Percentiles rank a stretch among this genome's conserved stretches.
phyloP scores from a whole-genome alignment of 2,888 invertebrate species.

The Xylocampa areola region DNA sequence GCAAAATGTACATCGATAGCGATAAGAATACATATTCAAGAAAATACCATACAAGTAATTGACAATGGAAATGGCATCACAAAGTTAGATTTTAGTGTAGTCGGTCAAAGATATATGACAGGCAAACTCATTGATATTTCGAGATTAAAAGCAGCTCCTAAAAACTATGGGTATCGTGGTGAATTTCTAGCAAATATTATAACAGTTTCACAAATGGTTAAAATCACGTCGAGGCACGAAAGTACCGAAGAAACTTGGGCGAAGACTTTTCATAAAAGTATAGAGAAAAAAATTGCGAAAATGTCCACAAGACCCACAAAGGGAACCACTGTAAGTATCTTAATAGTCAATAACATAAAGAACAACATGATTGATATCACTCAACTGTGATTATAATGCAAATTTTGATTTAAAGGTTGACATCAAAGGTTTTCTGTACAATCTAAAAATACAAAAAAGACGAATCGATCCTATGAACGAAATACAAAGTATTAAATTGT shows the following conservation, averaged over 20 bases:
- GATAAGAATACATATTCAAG: constrained; percentile 90
- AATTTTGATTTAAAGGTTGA: constrained; percentile 87
- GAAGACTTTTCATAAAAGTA: constrained; percentile 88
- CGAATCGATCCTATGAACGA: constrained; percentile 87
- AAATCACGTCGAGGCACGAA: constrained; percentile 89
- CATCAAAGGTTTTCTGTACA: constrained; percentile 91
- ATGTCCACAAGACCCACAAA: constrained; percentile 88
- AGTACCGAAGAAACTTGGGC: constrained; percentile 87
- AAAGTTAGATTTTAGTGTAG: constrained; percentile 84
- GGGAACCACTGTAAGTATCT: constrained; percentile 92
- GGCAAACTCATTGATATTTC: constrained; percentile 90
- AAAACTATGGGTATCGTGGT: constrained; percentile 92
- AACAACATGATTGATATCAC: background rate
- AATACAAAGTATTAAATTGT: constrained; percentile 89
- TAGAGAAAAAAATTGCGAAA: constrained; percentile 71
- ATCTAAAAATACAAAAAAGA: constrained; percentile 90
- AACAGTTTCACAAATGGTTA: constrained; percentile 88
- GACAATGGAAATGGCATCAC: constrained; percentile 94
- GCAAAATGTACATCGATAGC: constrained; percentile 92
- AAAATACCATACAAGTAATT: constrained; percentile 92
- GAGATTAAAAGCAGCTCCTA: constrained; percentile 86
- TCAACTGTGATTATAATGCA: background rate
- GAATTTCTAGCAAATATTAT: constrained; percentile 92
- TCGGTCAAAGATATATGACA: constrained; percentile 91
- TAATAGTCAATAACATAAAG: too few relatives aligned